These are phyloP conservation scores for Eretmocerus hayati DNA, from an alignment of 2,888 invertebrate species.

Conservation along the genomic window DNA sequence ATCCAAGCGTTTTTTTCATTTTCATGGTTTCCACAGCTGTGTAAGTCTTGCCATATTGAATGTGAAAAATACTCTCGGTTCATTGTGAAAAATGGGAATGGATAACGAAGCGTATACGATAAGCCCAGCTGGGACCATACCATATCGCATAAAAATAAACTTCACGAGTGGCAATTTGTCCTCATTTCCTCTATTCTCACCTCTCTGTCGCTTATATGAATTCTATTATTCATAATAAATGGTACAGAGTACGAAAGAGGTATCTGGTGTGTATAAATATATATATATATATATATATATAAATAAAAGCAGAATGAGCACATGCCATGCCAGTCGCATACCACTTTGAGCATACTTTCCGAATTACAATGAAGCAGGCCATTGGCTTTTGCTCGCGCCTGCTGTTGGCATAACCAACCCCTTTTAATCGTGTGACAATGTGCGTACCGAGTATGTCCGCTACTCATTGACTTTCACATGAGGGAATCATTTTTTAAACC, in stretches of 20 bases:
- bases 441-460: no score
- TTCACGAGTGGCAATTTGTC: background rate
- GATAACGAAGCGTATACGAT: constrained; percentile 10
- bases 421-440: constrained; percentile 7
- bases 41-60: background rate
- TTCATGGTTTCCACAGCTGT: no score
- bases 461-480: no score
- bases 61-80: constrained; percentile 7
- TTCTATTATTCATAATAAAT: constrained; percentile 23
- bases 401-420: constrained; percentile 8
- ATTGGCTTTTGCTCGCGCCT: constrained; percentile 6
- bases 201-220: constrained; percentile 14
- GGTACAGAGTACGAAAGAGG: no score
- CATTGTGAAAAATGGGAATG: constrained; percentile 8
- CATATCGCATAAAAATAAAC: background rate
- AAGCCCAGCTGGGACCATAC: no score
- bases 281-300: no score
- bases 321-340: background rate
- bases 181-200: background rate
- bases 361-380: constrained; percentile 19
- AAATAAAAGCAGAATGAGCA: constrained; percentile 8
- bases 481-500: no score
- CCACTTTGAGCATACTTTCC: constrained; percentile 16
- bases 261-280: no score
- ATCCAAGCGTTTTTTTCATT: no score